Evolutionary conservation across 2,113 vertebrate species (phyloP).

Genomic region (Mus spicilegus): DNA sequence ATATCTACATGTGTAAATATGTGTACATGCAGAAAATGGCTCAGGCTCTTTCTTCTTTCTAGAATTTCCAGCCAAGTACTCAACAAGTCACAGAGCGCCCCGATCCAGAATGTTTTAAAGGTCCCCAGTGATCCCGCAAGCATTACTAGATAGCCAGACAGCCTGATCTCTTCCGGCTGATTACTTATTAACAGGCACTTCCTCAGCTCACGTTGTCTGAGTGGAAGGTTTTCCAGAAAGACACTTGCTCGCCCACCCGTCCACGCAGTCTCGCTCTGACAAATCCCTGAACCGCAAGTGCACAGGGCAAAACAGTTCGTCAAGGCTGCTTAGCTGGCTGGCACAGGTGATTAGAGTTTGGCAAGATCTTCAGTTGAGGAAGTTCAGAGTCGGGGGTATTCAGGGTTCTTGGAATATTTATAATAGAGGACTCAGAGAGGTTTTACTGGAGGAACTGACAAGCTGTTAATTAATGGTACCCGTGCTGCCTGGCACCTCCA

Average conservation of each 20-base stretch:
- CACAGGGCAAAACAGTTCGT: constrained; percentile 61
- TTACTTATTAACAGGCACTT: constrained; percentile 60
- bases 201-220: background rate
- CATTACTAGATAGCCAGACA: fast-evolving
- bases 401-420: constrained; percentile 38
- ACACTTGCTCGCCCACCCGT: background rate
- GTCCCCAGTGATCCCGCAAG: background rate
- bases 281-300: background rate
- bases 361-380: constrained; percentile 59
- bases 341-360: constrained; percentile 65
- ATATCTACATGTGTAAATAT: background rate
- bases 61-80: background rate
- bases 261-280: constrained; percentile 38
- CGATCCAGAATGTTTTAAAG: background rate
- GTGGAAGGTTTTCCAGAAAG: constrained; percentile 63
- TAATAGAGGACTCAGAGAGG: background rate
- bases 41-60: background rate
- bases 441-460: constrained; percentile 28
- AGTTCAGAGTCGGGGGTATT: constrained; percentile 1
- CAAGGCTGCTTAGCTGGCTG: constrained; percentile 69
- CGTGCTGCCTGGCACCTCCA: background rate
- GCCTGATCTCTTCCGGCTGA: background rate
- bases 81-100: background rate
- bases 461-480: constrained; percentile 57
- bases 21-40: background rate